Evolutionary conservation across 2,797 vertebrate genomes (phyloP).

Genomic region (Clamator glandarius): DNA sequence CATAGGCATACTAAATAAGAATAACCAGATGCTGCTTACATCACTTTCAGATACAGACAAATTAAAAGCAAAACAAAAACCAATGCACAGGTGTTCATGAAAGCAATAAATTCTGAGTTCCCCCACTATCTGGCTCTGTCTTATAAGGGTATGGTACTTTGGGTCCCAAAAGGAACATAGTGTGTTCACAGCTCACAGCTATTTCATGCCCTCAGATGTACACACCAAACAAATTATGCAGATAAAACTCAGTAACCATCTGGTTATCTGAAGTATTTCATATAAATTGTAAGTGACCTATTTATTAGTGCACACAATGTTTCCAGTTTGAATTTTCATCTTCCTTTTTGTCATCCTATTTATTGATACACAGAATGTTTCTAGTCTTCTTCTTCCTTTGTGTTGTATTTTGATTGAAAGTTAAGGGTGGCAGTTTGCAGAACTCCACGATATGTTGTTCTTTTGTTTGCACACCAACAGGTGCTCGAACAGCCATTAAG

Average conservation of each 20-base stretch:
- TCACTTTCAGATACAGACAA: constrained; percentile 65
- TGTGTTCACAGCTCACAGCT: constrained; percentile 32
- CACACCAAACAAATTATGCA: constrained; percentile 40
- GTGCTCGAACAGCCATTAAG: constrained; percentile 36
- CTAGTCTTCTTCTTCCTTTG: background rate
- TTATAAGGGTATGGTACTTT: background rate
- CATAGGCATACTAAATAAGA: constrained; percentile 55
- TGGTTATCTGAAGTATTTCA: constrained; percentile 29
- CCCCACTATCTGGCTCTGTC: background rate
- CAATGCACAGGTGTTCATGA: constrained; percentile 49
- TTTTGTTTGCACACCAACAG: constrained; percentile 52
- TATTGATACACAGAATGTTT: background rate
- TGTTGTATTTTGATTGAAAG: constrained; percentile 22
- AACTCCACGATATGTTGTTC: background rate
- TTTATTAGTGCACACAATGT: background rate
- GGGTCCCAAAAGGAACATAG: background rate
- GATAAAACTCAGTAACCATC: constrained; percentile 38
- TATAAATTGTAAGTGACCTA: constrained; percentile 3
- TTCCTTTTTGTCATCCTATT: constrained; percentile 1
- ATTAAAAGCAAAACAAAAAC: constrained; percentile 67
- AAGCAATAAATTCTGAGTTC: constrained; percentile 33
- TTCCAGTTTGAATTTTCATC: background rate
- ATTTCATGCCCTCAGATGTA: constrained; percentile 28
- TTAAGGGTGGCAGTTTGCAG: constrained; percentile 2
- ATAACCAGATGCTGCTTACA: constrained; percentile 71